Evolutionary conservation across 2,797 vertebrate genomes (phyloP), one percentile per base, ranked within the genome.

Genomic region (Eremophila alpestris): DNA sequence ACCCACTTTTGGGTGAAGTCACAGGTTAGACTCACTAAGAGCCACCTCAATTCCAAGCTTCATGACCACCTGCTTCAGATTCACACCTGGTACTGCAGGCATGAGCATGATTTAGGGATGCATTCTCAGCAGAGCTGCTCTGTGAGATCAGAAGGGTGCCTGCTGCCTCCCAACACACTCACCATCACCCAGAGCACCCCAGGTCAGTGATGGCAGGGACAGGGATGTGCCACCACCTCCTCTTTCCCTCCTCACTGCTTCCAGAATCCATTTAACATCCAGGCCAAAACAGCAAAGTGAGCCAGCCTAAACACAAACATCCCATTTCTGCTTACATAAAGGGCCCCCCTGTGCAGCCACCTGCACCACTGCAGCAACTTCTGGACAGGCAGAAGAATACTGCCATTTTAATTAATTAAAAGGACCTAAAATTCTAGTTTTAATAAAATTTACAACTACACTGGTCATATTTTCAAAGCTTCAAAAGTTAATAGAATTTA

Each of bases 131-230:
- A 52, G 68, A 77, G 43, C 11, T 36, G 21, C 27, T 43, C 26
- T 81, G 56, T 18, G 13, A 3, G 18, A n/a, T 5, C 38, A 48
- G 16, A 60, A 21, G 8, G 36, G 16, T 0, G 7, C 23, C 3
- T 0, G 17, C 0, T 15, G 41, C 32, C 34, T 23, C 55, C 51
- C 32, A 52, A 8, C 64, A 55, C 0, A 0, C 27, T 13, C 34
- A 51, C 16, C 27, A n/a, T 2, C 54, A 22, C 20, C 16, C 45
- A 51, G 32, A 0, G 6, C 52, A 65, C 11, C 2, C 0, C 9
- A 23, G n/a, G 7, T 1, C 41, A 86, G 3, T 10, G 11, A 21
- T 0, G 3, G 69, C 77, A 67, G 5, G 51, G 8, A 23, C 1
- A 0, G 15, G 8, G 3, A 24, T 30, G 11, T 56, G 26, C 54